These are phyloP conservation scores for Clarias platycephalus DNA, from an alignment of 2,797 vertebrate genomes.

Conservation along the genomic window DNA sequence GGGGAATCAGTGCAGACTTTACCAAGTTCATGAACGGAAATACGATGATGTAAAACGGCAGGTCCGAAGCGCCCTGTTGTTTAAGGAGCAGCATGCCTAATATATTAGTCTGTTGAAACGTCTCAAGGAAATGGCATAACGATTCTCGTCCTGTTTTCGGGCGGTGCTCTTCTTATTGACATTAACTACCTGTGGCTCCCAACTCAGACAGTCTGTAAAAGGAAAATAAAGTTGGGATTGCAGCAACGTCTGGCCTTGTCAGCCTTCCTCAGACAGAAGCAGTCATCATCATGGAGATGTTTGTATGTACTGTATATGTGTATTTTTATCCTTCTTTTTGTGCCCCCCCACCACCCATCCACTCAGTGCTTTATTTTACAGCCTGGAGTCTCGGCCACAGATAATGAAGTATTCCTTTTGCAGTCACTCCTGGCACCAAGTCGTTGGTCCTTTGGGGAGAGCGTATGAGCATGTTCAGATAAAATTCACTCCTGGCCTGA, in stretches of 20 bases:
- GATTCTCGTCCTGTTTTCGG: conserved; percentile 23
- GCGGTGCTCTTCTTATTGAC: conserved; percentile 37
- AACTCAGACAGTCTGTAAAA: conserved; percentile 35
- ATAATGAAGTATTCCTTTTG: background rate
- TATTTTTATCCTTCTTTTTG: background rate
- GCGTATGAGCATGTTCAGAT: conserved; percentile 28
- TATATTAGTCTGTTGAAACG: conserved; percentile 49
- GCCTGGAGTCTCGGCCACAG: background rate
- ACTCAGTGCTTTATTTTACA: background rate
- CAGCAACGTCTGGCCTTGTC: background rate
- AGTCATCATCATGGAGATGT: background rate
- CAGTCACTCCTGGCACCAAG: background rate
- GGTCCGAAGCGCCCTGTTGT: conserved; percentile 8
- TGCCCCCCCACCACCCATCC: rapidly evolving
- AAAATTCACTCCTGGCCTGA: conserved; percentile 46
- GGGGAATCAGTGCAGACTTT: background rate
- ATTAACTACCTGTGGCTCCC: conserved; percentile 54
- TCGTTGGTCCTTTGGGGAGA: background rate
- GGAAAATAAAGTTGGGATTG: conserved; percentile 10
- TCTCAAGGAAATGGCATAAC: conserved; percentile 51
- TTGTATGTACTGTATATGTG: background rate
- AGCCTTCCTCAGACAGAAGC: background rate
- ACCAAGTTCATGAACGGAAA: conserved; percentile 15
- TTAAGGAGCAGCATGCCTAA: background rate
- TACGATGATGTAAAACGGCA: conserved; percentile 17